Conservation (phyloP, 2,888 invertebrate species). For the Cremastinae sp. region DNA sequence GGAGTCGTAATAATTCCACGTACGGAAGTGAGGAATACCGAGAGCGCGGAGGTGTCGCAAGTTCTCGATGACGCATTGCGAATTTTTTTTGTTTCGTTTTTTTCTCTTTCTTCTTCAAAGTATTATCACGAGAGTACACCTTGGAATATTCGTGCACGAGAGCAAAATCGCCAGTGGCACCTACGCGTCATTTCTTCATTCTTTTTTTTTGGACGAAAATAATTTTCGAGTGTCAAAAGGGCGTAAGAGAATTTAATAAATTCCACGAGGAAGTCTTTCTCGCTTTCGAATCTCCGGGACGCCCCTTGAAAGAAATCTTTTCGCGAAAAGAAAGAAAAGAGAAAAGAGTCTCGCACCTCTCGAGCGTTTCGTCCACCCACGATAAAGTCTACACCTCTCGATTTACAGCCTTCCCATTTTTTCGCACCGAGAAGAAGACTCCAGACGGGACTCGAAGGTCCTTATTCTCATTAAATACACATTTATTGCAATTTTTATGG, state of each 20-base stretch:
- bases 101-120: no score
- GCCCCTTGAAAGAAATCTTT: slow-evolving; percentile 55
- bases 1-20: slow-evolving; percentile 37
- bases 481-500: slow-evolving; percentile 37
- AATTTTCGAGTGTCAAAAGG: slow-evolving; percentile 11
- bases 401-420: slow-evolving; percentile 14
- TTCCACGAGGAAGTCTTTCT: slow-evolving; percentile 4
- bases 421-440: slow-evolving; percentile 36
- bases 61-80: slow-evolving; percentile 42
- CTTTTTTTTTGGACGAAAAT: no score
- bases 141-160: slow-evolving; percentile 36
- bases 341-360: slow-evolving; percentile 30
- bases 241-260: slow-evolving; percentile 7
- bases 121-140: slow-evolving; percentile 44
- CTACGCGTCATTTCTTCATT: slow-evolving; percentile 41
- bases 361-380: slow-evolving; percentile 54
- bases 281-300: slow-evolving; percentile 20
- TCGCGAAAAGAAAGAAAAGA: slow-evolving; percentile 13
- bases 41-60: slow-evolving; percentile 51
- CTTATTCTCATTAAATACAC: slow-evolving; percentile 22
- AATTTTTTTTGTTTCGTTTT: no score
- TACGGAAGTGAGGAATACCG: slow-evolving; percentile 51
- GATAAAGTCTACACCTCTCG: slow-evolving; percentile 48
- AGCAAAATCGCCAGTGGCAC: slow-evolving; percentile 44
- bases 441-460: slow-evolving; percentile 16